Base-by-base conservation (phyloP, 1,140 invertebrate species). In the Hypsibius dujardini region DNA sequence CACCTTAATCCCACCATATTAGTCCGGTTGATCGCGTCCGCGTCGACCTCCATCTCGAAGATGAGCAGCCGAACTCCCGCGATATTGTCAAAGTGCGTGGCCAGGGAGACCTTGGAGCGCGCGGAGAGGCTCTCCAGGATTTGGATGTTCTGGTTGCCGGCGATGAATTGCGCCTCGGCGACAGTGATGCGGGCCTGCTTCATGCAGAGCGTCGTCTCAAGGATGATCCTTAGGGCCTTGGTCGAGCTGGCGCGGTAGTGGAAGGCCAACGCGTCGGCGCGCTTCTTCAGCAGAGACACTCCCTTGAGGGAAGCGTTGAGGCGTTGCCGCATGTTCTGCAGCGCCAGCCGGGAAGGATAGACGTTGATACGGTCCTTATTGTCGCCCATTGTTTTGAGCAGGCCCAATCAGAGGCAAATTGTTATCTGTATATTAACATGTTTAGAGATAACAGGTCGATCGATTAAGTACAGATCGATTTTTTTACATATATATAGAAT, bases 391-490 rank as follows among this genome's bases (percentile, higher is more conserved):
- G 28, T 28, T 28, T 28, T 28, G 28, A 28, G 28, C 28, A 28
- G 28, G 28, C 28, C 28, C 28, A 28, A 28, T 28, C 28, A 28
- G 28, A 28, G 28, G 28, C 28, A 28, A 28, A 28, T 28, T 28
- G 28, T 28, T 28, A 28, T 28, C 28, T 28, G 28, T 28, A 28
- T 28, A 28, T 28, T 28, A 28, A 56, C n/a, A 56, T 56, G 7
- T 56, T 56, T 56, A 56, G n/a, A 56, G 7, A 56, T 56, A 56
- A 56, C 50, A 56, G 50, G 50, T 56, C 50, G 50, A n/a, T n/a
- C 50, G n/a, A 56, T 56, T 56, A 56, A n/a, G n/a, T 56, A 12
- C n/a, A 56, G 50, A 28, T 28, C 28, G 28, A 28, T 28, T 28
- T 28, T 28, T 28, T 28, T 28, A 28, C 28, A 28, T 28, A 28